Evolutionary conservation across 1,140 invertebrate species (phyloP).

Genomic region (Samia ricini): DNA sequence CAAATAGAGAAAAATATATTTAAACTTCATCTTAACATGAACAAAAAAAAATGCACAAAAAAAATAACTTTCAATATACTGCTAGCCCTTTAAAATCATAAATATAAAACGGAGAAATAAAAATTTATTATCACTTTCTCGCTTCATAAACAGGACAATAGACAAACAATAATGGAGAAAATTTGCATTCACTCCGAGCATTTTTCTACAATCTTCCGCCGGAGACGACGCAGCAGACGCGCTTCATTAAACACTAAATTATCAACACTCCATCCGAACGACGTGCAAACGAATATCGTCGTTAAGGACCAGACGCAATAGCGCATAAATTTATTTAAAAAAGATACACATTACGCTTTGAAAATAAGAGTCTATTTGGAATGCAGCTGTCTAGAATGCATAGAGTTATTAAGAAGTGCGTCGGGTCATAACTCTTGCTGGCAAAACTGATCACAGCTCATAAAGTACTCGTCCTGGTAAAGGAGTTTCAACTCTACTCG

Average conservation of each 20-base stretch:
- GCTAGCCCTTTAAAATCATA: slow-evolving; percentile 19
- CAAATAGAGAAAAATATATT: neutral
- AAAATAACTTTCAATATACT: neutral
- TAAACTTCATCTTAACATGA: neutral
- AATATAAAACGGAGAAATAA: slow-evolving; percentile 12
- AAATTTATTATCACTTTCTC: slow-evolving; percentile 43
- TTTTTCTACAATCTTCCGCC: slow-evolving; percentile 66
- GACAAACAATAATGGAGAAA: slow-evolving; percentile 68
- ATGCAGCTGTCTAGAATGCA: slow-evolving; percentile 29
- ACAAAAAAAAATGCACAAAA: neutral
- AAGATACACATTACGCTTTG: slow-evolving; percentile 25
- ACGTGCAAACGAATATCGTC: slow-evolving; percentile 57
- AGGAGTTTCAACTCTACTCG: slow-evolving; percentile 28
- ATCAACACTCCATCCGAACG: slow-evolving; percentile 54
- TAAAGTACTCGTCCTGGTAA: slow-evolving; percentile 4
- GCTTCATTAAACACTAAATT: slow-evolving; percentile 74
- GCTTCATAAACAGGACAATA: slow-evolving; percentile 65
- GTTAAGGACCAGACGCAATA: slow-evolving; percentile 38
- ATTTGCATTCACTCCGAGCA: slow-evolving; percentile 63
- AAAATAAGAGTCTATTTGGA: slow-evolving; percentile 43
- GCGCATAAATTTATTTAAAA: slow-evolving; percentile 17
- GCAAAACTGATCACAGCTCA: slow-evolving; percentile 40
- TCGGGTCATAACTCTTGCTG: slow-evolving; percentile 62
- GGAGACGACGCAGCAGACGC: slow-evolving; percentile 53
- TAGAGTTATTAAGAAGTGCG: slow-evolving; percentile 46